Evolutionary conservation across 2,797 vertebrate genomes (phyloP), one percentile per base, ranked within the genome.

Genomic region (Microcaecilia unicolor): DNA sequence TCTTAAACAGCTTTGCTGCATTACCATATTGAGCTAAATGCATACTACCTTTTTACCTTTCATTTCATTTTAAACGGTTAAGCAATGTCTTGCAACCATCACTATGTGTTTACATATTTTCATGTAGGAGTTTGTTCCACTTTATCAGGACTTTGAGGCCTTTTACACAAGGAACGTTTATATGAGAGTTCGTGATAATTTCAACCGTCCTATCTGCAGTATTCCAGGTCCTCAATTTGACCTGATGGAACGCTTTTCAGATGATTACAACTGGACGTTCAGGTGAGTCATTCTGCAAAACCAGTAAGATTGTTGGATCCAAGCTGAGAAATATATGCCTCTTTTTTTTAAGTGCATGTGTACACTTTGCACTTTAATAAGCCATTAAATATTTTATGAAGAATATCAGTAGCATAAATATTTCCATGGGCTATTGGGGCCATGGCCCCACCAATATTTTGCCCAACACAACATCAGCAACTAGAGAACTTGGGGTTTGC

Each of bases 81-180:
- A n/a, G 8, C 9, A 49, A 28, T 11, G 29, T 34, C 15, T 48
- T 13, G 13, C 25, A 42, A n/a, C n/a, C n/a, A 2, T 11, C 7
- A 22, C 3, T 58, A 74, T 61, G 30, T 21, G 21, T 62, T n/a
- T n/a, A n/a, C 23, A 25, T 16, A 9, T 69, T 44, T 41, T 39
- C 37, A 45, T 58, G 41, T 51, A 98, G 94, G 79, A 91, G 52
- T 98, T 98, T 60, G 84, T 95, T 45, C 90, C 93, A 1, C 82
- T 98, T 41, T 98, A 98, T 70, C 92, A 93, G 86, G 92, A 97
- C 56, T 97, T 97, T 76, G 93, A 97, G 71, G 90, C 93, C 76
- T 98, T 98, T 70, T 98, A 83, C 61, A 96, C 71, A 15, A 75
- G 94, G 39, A 98, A 98, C 34, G 54, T 97, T 48, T 98, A 98